Conservation (phyloP, 2,113 vertebrate species). For the Tor tambroides region DNA sequence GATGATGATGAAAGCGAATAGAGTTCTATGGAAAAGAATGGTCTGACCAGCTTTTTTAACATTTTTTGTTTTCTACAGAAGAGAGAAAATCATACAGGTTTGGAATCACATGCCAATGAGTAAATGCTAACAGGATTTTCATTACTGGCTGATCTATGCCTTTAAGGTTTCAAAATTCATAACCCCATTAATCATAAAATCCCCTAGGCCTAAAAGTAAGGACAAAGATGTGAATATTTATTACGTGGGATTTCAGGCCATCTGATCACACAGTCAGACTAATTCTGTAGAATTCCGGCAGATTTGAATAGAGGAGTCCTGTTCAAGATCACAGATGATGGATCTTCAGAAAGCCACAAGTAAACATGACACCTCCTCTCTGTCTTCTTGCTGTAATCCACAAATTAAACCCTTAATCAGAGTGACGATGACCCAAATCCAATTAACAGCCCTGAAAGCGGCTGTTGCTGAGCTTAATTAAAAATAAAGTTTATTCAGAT, state of each 20-base stretch:
- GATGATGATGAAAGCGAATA: not conserved
- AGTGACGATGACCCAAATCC: constrained; percentile 21
- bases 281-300: not conserved
- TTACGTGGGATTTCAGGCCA: constrained; percentile 26
- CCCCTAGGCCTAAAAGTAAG: not conserved
- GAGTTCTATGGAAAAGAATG: too few species aligned
- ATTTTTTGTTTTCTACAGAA: not conserved
- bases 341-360: constrained; percentile 33
- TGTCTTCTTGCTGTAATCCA: constrained; percentile 23
- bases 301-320: constrained; percentile 11
- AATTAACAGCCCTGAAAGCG: constrained; percentile 18
- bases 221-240: constrained; percentile 8
- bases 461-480: constrained; percentile 21
- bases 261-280: constrained; percentile 11
- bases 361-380: constrained; percentile 37
- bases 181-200: not conserved
- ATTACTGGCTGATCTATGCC: not conserved
- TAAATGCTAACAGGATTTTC: not conserved
- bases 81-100: not conserved
- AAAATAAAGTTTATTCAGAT: constrained; percentile 33
- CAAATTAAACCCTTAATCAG: constrained; percentile 44
- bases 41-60: not conserved
- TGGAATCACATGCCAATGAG: not conserved
- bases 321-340: constrained; percentile 37
- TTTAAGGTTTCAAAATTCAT: constrained; percentile 4